Evolutionary conservation across 1,140 invertebrate species (phyloP).

Genomic region (Pygmarrhopalites habei): DNA sequence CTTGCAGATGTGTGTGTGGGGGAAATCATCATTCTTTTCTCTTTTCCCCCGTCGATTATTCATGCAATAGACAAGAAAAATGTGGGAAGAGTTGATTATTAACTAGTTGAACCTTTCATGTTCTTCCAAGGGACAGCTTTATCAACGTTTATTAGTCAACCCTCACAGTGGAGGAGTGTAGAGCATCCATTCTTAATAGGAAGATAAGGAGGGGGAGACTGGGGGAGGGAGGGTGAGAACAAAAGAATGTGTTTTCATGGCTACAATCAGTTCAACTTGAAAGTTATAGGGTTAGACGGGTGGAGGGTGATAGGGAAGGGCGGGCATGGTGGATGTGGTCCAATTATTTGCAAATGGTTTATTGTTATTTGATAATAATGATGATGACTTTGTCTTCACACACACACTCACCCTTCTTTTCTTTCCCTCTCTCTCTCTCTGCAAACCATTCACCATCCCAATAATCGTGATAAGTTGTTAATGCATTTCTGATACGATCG

Average conservation of each 20-base stretch:
- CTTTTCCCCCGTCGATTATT: not conserved
- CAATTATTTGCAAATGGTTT: not conserved
- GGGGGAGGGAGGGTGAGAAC: too few relatives aligned
- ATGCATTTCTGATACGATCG: slow-evolving; percentile 1
- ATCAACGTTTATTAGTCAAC: too few relatives aligned
- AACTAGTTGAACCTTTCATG: too few relatives aligned
- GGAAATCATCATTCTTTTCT: not conserved
- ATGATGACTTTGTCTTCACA: not conserved
- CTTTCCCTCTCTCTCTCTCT: too few relatives aligned
- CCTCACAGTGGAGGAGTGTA: too few relatives aligned
- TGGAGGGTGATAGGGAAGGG: not conserved
- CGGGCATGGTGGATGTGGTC: not conserved
- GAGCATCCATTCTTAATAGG: too few relatives aligned
- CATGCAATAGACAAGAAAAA: slow-evolving; percentile 2
- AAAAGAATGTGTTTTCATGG: too few relatives aligned
- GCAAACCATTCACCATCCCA: too few relatives aligned
- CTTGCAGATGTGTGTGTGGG: not conserved
- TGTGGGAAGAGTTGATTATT: not conserved
- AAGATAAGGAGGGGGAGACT: too few relatives aligned
- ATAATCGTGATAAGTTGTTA: not conserved
- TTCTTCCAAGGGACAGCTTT: too few relatives aligned
- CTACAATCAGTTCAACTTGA: too few relatives aligned
- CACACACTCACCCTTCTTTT: too few relatives aligned
- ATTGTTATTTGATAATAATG: slow-evolving; percentile 5
- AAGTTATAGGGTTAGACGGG: not conserved